Evolutionary conservation across 1,140 invertebrate genomes (phyloP), one percentile per base, ranked within the genome.

Genomic region (Zaprionus camerounensis): DNA sequence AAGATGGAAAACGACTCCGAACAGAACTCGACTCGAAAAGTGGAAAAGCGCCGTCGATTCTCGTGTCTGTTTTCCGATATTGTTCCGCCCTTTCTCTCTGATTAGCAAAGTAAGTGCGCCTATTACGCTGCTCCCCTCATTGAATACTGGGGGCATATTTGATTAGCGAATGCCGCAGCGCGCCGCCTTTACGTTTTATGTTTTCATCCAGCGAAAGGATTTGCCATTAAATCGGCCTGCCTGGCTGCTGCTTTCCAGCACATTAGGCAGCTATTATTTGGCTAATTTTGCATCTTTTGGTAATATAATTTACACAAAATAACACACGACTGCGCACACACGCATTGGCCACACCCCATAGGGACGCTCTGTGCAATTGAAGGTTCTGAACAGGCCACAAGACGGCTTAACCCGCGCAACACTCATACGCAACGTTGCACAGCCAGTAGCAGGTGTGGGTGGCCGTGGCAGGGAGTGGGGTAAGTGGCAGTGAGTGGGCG

Each of bases 241-340:
- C 41, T 44, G 41, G 57, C 74, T 74, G 77, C 83, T 56, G 77
- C 56, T 67, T 87, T 87, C 83, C 83, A 67, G 61, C 63, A 87
- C 83, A 87, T 87, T 87, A 87, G 81, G 77, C 83, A 83, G 71
- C 83, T 86, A 78, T 87, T 83, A 87, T 87, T 87, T 87, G 84
- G 81, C 84, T 87, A 87, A 87, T 87, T 87, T 88, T 87, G 83
- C 84, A 83, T 87, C 84, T 88, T 87, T 88, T 55, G 78, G 80
- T 79, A 82, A 88, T 87, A 88, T 88, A 87, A 87, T 88, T 87
- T 87, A 87, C 83, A 87, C 84, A 82, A 83, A 87, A 87, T 83
- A 88, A 88, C 83, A 87, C 83, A 87, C 83, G 83, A 87, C 58
- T 87, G 83, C 83, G 80, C 83, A 86, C 66, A 66, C n/a, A 57